These are phyloP conservation scores for Pachydiplax longipennis DNA, from an alignment of 2,888 invertebrate genomes.

Conservation along the genomic window DNA sequence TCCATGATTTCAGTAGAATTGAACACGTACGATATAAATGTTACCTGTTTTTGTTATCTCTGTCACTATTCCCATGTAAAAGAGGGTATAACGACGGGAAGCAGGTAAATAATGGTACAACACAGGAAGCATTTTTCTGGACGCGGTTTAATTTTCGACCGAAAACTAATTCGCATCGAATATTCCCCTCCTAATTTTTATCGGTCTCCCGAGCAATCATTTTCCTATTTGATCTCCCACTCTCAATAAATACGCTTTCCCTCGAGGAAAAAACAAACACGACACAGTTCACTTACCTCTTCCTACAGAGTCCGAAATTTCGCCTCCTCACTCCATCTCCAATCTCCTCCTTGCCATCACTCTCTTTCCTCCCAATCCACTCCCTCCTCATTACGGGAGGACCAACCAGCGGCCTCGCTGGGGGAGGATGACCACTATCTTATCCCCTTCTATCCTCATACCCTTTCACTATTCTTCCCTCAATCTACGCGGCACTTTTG, in stretches of 20 bases:
- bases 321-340: neutral
- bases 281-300: neutral
- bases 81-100: too few relatives aligned
- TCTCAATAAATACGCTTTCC: neutral
- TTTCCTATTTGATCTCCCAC: neutral
- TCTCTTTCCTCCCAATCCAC: constrained; percentile 23
- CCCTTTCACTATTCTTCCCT: neutral
- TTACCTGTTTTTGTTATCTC: too few relatives aligned
- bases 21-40: too few relatives aligned
- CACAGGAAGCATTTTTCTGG: too few relatives aligned
- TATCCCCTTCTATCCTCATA: neutral
- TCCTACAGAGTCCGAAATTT: neutral
- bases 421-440: neutral
- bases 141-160: too few relatives aligned
- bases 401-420: constrained; percentile 31
- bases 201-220: neutral
- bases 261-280: neutral
- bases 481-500: neutral
- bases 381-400: constrained; percentile 36
- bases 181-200: too few relatives aligned
- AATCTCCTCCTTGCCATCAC: constrained; percentile 22
- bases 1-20: too few relatives aligned
- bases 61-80: too few relatives aligned
- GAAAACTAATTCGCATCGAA: too few relatives aligned
- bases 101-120: too few relatives aligned